Conservation (phyloP, 2,113 vertebrate species). For the Ahaetulla prasina region DNA sequence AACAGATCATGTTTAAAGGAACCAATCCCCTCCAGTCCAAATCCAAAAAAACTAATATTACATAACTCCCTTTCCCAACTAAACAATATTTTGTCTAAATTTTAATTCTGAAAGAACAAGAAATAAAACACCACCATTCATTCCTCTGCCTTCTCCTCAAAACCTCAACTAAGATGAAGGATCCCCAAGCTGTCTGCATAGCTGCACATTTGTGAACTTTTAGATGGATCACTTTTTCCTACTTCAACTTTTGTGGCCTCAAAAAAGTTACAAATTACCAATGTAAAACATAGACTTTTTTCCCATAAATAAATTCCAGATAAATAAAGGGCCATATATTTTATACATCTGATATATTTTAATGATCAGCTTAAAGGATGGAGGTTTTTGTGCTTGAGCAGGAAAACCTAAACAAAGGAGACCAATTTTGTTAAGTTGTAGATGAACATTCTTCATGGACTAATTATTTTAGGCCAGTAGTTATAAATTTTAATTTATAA, state of each 20-base stretch:
- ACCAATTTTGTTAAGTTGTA: neutral
- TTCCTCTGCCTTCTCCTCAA: neutral
- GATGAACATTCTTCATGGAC: neutral
- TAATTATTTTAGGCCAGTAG: neutral
- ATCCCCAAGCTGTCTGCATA: neutral
- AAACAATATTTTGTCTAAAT: neutral
- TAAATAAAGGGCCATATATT: neutral
- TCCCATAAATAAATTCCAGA: neutral
- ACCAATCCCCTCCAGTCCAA: neutral
- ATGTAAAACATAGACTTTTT: neutral
- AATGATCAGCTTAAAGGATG: neutral
- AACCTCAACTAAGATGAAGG: neutral
- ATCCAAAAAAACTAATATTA: neutral
- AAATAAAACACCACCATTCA: too few species aligned
- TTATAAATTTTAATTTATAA: neutral
- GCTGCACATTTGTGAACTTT: neutral
- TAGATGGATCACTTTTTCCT: neutral
- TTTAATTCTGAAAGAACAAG: neutral
- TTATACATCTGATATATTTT: neutral
- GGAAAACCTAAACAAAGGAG: neutral
- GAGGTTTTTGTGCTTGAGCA: neutral
- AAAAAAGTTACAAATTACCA: neutral
- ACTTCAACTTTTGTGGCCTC: slow-evolving; percentile 16
- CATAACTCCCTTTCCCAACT: neutral
- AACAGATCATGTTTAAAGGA: too few species aligned